These are phyloP conservation scores for Porites cylindrica DNA, from an alignment of 92 coral and sea anemone genomes.

Conservation along the genomic window DNA sequence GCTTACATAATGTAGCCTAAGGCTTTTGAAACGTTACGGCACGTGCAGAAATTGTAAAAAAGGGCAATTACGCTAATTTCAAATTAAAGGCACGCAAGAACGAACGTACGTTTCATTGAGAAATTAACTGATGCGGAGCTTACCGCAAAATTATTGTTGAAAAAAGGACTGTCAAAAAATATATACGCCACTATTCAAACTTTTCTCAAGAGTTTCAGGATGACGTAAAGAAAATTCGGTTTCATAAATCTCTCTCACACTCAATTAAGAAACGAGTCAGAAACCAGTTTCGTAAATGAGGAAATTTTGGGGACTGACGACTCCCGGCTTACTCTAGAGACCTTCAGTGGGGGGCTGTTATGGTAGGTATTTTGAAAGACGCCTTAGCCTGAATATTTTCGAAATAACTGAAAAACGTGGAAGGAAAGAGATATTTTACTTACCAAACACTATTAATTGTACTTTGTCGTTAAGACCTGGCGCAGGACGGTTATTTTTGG, in stretches of 20 bases:
- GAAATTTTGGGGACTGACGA: too few relatives aligned
- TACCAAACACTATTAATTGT: not conserved
- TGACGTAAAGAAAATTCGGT: too few relatives aligned
- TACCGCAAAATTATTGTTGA: not conserved
- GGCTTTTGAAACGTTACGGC: not conserved
- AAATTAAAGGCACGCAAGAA: not conserved
- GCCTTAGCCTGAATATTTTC: too few relatives aligned
- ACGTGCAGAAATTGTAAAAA: not conserved
- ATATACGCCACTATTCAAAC: not conserved
- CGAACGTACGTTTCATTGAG: not conserved
- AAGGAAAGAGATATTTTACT: not conserved
- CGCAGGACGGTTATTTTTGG: not conserved
- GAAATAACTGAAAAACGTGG: not conserved
- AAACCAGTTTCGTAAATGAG: too few relatives aligned
- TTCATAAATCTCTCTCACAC: too few relatives aligned
- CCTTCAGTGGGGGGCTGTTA: too few relatives aligned
- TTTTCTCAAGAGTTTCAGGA: too few relatives aligned
- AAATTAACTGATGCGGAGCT: not conserved
- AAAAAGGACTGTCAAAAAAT: not conserved
- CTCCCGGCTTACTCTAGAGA: too few relatives aligned
- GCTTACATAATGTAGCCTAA: not conserved
- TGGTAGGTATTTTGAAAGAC: too few relatives aligned
- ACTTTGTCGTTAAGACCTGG: not conserved
- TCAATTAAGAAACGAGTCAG: too few relatives aligned
- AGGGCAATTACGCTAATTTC: not conserved